Conservation (phyloP, 1,140 invertebrate genomes). For the Halotydeus destructor region DNA sequence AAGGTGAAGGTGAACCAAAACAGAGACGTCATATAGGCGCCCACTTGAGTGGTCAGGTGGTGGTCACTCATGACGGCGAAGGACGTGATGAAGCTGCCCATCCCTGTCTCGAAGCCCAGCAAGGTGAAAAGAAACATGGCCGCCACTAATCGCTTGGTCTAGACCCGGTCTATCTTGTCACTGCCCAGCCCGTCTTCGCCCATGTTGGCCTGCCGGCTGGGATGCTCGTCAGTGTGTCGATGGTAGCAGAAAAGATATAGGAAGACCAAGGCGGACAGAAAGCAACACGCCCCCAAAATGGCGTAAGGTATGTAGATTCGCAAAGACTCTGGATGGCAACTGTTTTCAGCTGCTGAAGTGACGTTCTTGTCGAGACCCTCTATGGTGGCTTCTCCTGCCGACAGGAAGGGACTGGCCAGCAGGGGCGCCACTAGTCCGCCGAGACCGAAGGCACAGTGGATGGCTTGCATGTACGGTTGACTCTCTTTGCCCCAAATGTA, state of each 20-base stretch:
- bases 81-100: slow-evolving; percentile 26
- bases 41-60: slow-evolving; percentile 22
- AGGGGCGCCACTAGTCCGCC: slow-evolving; percentile 31
- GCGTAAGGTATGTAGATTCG: background rate
- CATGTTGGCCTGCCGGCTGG: background rate
- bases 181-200: no score
- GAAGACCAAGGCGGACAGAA: background rate
- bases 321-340: background rate
- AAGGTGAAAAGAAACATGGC: no score
- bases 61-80: slow-evolving; percentile 24
- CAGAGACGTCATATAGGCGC: slow-evolving; percentile 25
- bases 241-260: background rate
- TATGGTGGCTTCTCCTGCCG: background rate
- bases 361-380: background rate
- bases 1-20: slow-evolving; percentile 31
- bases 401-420: slow-evolving; percentile 27
- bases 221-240: background rate
- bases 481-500: slow-evolving; percentile 29
- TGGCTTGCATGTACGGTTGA: slow-evolving; percentile 29
- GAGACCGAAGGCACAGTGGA: slow-evolving; percentile 32
- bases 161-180: no score
- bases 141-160: no score
- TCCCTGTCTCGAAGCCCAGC: slow-evolving; percentile 28
- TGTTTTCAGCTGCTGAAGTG: background rate
- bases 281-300: background rate